phyloP scores from a whole-genome alignment of 1,140 invertebrate species.

The Ceratina japonica region DNA sequence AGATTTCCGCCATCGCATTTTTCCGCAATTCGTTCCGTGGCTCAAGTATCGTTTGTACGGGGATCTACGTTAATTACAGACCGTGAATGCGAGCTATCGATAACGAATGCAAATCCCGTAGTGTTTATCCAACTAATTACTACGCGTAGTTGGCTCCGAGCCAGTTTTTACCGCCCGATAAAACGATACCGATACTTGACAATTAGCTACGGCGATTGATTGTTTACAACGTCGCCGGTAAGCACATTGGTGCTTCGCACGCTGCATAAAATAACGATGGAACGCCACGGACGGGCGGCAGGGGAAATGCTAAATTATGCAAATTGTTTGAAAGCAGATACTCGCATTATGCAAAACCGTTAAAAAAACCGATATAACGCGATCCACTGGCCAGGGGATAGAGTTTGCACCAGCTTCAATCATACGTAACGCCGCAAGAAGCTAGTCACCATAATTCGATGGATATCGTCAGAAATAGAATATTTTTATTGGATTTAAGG shows the following conservation, averaged over 20 bases:
- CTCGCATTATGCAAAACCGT: too few species aligned
- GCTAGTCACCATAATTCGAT: too few species aligned
- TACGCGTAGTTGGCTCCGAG: not conserved
- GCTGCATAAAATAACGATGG: too few species aligned
- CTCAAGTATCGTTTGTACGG: not conserved
- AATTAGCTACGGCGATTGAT: slow-evolving; percentile 5
- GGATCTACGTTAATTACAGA: not conserved
- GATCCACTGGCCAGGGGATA: too few species aligned
- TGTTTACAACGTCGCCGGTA: not conserved
- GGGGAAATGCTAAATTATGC: too few species aligned
- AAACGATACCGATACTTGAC: not conserved
- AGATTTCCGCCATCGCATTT: not conserved
- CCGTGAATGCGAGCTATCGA: not conserved
- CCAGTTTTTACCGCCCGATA: not conserved
- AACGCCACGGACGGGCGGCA: too few species aligned
- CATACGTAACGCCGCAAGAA: too few species aligned
- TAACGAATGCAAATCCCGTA: slow-evolving; percentile 3
- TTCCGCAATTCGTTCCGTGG: not conserved
- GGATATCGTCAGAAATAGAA: too few species aligned
- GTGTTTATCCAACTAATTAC: slow-evolving; percentile 22
- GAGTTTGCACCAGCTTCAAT: too few species aligned
- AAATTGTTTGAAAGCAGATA: too few species aligned
- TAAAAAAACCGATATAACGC: too few species aligned
- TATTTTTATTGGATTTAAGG: too few species aligned
- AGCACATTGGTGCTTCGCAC: not conserved